Percentiles rank a stretch among this genome's conserved stretches.
phyloP scores from a whole-genome alignment of 2,888 invertebrate genomes.

The Lasioglossum calceatum region DNA sequence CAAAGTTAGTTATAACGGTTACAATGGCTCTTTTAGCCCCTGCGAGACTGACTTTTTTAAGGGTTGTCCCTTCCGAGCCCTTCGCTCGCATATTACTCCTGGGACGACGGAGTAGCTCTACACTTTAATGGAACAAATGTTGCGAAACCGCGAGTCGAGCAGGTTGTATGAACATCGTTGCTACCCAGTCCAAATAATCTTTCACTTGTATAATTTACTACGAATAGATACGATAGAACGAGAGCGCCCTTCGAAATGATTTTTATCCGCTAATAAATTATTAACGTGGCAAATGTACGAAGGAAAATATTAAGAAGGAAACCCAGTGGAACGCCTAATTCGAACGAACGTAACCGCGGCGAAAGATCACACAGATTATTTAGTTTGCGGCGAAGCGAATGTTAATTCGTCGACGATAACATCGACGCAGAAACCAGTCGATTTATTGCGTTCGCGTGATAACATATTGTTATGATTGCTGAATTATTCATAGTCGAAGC shows the following conservation, averaged over 20 bases:
- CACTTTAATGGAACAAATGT: slow-evolving; percentile 81
- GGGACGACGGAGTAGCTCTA: slow-evolving; percentile 69
- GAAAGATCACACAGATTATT: slow-evolving; percentile 3
- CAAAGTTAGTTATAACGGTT: slow-evolving; percentile 41
- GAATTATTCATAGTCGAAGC: slow-evolving; percentile 53
- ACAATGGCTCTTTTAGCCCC: slow-evolving; percentile 54
- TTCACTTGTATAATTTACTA: not conserved
- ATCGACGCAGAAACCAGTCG: slow-evolving; percentile 5
- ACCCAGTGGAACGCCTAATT: not conserved
- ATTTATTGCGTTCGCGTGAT: slow-evolving; percentile 34
- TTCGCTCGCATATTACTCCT: slow-evolving; percentile 67
- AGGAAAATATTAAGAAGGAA: not conserved
- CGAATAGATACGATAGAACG: too few relatives aligned
- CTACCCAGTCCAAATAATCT: slow-evolving; percentile 4
- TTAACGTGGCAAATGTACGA: not conserved
- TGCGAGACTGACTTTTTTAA: slow-evolving; percentile 72
- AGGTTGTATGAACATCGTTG: not conserved
- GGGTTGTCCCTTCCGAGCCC: slow-evolving; percentile 70
- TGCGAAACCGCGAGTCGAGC: slow-evolving; percentile 62
- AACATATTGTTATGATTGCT: slow-evolving; percentile 15
- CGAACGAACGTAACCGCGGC: not conserved
- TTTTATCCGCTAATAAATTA: not conserved
- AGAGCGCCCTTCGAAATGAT: not conserved
- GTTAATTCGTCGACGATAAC: slow-evolving; percentile 5
- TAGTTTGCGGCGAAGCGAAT: slow-evolving; percentile 12